Evolutionary conservation across 2,797 vertebrate genomes (phyloP), one percentile per base, ranked within the genome.

Genomic region (Lutjanus campechanus): DNA sequence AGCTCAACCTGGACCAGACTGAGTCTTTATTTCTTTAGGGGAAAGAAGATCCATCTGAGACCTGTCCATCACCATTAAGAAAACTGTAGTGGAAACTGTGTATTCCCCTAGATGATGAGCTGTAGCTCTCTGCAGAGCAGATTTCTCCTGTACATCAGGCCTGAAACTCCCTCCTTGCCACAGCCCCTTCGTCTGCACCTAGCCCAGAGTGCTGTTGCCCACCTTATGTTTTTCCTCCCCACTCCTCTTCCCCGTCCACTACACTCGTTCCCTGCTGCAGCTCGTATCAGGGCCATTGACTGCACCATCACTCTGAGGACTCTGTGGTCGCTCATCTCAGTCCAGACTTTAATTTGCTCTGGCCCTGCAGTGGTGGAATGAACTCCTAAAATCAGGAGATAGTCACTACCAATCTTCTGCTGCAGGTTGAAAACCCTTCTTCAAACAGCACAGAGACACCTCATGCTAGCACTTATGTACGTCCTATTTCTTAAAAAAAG

Each of bases 321-420:
- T 73, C 22, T 54, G 17, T 4, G 8, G 54, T 19, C 4, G 3
- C 62, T 79, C 49, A 53, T 76, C 53, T 70, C 12, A 0, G 25
- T 55, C 25, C 25, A 47, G 56, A 50, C 19, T 72, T 22, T 65
- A 9, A 50, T 78, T 63, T 72, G 22, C 15, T 75, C 40, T 40
- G 69, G 25, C 40, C 29, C 11, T 62, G 53, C 41, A 80, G 40
- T 50, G 51, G 16, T n/a, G 19, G 12, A 43, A 63, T 50, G 15
- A 70, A 63, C 41, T 73, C 17, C 25, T 70, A 20, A 59, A 17
- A 47, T 49, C 13, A 40, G 11, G 20, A 73, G 1, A 46, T 25
- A n/a, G 47, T 43, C 56, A 44, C 25, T 44, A 17, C 41, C 20
- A 44, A 62, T 74, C 16, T 8, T 56, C 43, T 4, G 11, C 47